Evolutionary conservation across 2,113 vertebrate species (phyloP), one percentile per base, ranked within the genome.

Genomic region (Campylorhamphus procurvoides): DNA sequence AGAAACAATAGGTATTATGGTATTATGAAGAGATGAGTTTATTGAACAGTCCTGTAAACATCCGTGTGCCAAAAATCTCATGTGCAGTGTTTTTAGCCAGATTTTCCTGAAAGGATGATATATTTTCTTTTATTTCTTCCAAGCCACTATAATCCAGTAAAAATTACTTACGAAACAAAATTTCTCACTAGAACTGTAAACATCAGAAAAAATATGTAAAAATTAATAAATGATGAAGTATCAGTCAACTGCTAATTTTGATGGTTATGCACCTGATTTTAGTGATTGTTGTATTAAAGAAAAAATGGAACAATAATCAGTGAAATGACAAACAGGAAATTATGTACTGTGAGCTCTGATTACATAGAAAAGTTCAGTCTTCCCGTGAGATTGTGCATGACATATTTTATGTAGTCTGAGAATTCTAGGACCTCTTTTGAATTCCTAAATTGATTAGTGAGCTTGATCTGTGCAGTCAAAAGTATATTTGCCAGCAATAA

Each of bases 391-490:
- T 73, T 52, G 37, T 20, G 1, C 28, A 8, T 44, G 20, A 25
- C 17, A 18, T 53, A 29, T 73, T 86, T 82, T 67, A 56, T 46
- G 12, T 17, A 85, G 7, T 47, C 91, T 91, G 83, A 91, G 69
- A 74, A 91, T 95, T 95, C 97, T 71, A 94, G 67, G 37, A 89
- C 93, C 66, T 80, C 39, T 84, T 76, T 73, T 90, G 24, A 87
- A 82, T 94, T 85, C 1, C 35, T 87, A 5, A 71, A 62, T 35
- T 37, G 29, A 55, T 83, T 76, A 73, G 23, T 18, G 35, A 82
- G 29, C 12, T 91, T 79, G 35, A 79, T 53, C 18, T 3, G 0
- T 84, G 63, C 33, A 76, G 50, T 33, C 19, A 62, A 66, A 85
- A 89, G 3, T 66, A 13, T n/a, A 37, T 40, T 89, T 94, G 33